These are phyloP conservation scores for Philereme transversata DNA, from an alignment of 2,888 invertebrate genomes.

Conservation along the genomic window DNA sequence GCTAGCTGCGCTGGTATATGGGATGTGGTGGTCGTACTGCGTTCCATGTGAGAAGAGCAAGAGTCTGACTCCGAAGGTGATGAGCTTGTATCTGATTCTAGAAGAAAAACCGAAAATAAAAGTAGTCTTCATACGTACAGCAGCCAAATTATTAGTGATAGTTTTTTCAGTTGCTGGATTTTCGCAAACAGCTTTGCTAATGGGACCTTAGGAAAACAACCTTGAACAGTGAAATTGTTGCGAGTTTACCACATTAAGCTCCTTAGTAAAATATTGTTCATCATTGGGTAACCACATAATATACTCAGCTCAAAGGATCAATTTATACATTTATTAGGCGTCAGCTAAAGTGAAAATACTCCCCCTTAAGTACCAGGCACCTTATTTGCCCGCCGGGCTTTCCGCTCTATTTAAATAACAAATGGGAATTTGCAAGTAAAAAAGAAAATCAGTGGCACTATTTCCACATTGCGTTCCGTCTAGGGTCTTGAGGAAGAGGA, in stretches of 20 bases:
- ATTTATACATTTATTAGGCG: conserved; percentile 34
- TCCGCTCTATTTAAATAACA: conserved; percentile 66
- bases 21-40: conserved; percentile 78
- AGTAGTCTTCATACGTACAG: background rate
- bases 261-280: conserved; percentile 1
- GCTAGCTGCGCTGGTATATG: conserved; percentile 65
- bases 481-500: conserved; percentile 33
- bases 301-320: conserved; percentile 27
- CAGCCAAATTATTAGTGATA: background rate
- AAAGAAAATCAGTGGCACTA: conserved; percentile 44
- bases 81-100: conserved; percentile 73
- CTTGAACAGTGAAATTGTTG: too few relatives aligned
- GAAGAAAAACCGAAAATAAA: conserved; percentile 11
- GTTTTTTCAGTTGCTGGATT: too few relatives aligned
- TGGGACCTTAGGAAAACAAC: too few relatives aligned
- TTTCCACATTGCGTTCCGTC: conserved; percentile 20
- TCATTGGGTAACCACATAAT: conserved; percentile 1
- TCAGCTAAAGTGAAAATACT: conserved; percentile 30
- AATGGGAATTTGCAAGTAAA: conserved; percentile 50
- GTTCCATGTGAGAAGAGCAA: conserved; percentile 83
- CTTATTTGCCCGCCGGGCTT: conserved; percentile 46
- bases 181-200: too few relatives aligned
- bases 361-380: conserved; percentile 40
- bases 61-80: conserved; percentile 77
- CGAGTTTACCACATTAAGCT: background rate